Conservation (phyloP, 1,140 invertebrate genomes). For the Bombus terrestris region DNA sequence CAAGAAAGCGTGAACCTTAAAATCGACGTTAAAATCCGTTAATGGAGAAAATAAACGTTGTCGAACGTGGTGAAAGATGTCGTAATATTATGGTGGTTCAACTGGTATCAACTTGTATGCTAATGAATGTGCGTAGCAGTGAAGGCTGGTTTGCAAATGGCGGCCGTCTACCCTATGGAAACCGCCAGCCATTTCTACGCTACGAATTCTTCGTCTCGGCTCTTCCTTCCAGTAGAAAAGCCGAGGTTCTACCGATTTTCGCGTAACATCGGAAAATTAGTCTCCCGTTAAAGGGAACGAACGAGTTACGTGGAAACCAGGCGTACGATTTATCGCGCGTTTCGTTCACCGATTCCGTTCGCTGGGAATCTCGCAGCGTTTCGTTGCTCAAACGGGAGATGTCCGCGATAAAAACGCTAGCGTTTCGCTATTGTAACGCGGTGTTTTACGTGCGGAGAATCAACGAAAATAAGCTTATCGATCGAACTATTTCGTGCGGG, state of each 20-base stretch:
- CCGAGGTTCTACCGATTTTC: not conserved
- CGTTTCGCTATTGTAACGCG: too few species aligned
- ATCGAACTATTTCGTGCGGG: accelerated
- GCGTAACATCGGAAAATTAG: too few species aligned
- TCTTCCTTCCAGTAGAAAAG: not conserved
- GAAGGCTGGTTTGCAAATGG: slow-evolving; percentile 68
- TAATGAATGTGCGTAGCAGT: slow-evolving; percentile 45
- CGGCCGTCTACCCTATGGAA: slow-evolving; percentile 50
- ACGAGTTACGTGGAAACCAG: not conserved
- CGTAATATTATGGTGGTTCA: slow-evolving; percentile 16
- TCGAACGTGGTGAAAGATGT: not conserved
- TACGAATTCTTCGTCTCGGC: slow-evolving; percentile 6
- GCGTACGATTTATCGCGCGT: not conserved
- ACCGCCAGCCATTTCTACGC: slow-evolving; percentile 71
- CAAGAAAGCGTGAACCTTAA: not conserved
- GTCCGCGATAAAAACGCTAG: too few species aligned
- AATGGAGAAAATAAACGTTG: slow-evolving; percentile 31
- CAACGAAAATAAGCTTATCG: too few species aligned
- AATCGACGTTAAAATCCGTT: slow-evolving; percentile 1
- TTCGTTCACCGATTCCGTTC: not conserved
- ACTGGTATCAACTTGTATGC: slow-evolving; percentile 57
- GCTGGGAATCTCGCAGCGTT: too few species aligned
- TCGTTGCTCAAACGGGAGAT: too few species aligned
- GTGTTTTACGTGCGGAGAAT: too few species aligned
- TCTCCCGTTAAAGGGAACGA: not conserved